Evolutionary conservation across 2,888 invertebrate genomes (phyloP).

Genomic region (Melanostoma scalare): DNA sequence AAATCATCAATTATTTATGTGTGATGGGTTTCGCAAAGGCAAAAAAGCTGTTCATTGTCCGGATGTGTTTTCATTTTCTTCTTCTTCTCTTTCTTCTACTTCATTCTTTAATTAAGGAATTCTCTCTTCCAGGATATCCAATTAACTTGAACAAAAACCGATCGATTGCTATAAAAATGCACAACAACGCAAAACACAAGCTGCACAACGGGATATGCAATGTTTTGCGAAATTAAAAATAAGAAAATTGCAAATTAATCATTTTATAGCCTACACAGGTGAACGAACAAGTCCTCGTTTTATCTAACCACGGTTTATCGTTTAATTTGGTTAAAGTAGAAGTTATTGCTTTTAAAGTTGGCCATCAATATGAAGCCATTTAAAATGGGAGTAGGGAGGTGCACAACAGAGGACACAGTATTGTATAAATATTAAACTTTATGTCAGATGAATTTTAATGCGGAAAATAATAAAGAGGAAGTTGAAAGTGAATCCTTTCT

Average conservation of each 20-base stretch:
- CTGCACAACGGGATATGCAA: no score
- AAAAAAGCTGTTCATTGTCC: slow-evolving; percentile 22
- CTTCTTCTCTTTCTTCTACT: no score
- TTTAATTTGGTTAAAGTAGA: slow-evolving; percentile 3
- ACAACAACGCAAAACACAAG: not conserved
- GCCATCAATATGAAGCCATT: slow-evolving; percentile 9
- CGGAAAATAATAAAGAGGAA: not conserved
- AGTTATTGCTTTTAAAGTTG: slow-evolving; percentile 18
- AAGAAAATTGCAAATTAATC: no score
- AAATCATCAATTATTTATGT: slow-evolving; percentile 40
- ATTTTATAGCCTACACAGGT: no score
- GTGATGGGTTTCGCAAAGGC: slow-evolving; percentile 19
- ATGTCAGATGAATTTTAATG: slow-evolving; percentile 16
- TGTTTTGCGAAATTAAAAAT: no score
- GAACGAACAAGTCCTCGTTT: not conserved
- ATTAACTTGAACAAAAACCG: slow-evolving; percentile 33
- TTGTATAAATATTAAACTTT: not conserved
- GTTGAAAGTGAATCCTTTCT: not conserved
- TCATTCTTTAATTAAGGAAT: slow-evolving; percentile 26
- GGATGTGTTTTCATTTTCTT: not conserved
- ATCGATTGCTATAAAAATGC: slow-evolving; percentile 30
- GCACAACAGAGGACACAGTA: not conserved
- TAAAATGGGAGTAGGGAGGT: not conserved
- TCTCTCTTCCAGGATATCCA: slow-evolving; percentile 28
- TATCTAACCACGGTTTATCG: slow-evolving; percentile 5